Base-by-base conservation (phyloP, 2,113 vertebrate genomes). In the Thomomys bottae region DNA sequence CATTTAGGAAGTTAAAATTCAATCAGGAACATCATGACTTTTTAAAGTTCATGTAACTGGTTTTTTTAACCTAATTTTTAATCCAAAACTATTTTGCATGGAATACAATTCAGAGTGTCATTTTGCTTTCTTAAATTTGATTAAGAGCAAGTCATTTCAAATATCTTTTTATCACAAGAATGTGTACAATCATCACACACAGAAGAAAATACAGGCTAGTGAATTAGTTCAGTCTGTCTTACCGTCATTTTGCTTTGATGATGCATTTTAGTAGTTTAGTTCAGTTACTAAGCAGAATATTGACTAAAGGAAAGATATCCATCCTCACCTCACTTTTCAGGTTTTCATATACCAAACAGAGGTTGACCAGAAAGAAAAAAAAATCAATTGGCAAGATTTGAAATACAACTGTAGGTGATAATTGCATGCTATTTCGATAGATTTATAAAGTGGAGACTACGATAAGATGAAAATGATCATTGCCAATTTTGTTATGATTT, bases 101-200 rank as follows among this genome's bases (percentile, higher is more conserved):
- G 17, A 64, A 1, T 49, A 24, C 77, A 23, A 28, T 30, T 76
- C 84, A 84, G 20, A 75, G 5, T 28, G 66, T 32, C 18, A 71
- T 42, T 2, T 32, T 78, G 79, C 30, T 23, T 77, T 66, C 81
- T 90, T 77, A 40, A 11, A 34, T 71, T 68, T 7, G 38, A 34
- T 84, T 32, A 84, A 91, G 87, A 92, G 10, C 15, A 68, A 28
- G 54, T 17, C 71, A 83, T 83, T 63, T 94, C 77, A 87, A 71
- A 24, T 49, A 82, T 54, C 14, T 38, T 8, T 8, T 84, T 17
- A 70, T 78, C 4, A 81, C 57, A 3, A 64, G 7, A 8, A 67
- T 61, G 17, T 11, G 40, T 8, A 63, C 1, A 85, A 57, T 14
- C 67, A 15, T 40, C 24, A 40, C 63, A 63, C 28, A 45, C 2